These are phyloP conservation scores for Polyodon spathula DNA, from an alignment of 2,113 vertebrate genomes.

Conservation along the genomic window DNA sequence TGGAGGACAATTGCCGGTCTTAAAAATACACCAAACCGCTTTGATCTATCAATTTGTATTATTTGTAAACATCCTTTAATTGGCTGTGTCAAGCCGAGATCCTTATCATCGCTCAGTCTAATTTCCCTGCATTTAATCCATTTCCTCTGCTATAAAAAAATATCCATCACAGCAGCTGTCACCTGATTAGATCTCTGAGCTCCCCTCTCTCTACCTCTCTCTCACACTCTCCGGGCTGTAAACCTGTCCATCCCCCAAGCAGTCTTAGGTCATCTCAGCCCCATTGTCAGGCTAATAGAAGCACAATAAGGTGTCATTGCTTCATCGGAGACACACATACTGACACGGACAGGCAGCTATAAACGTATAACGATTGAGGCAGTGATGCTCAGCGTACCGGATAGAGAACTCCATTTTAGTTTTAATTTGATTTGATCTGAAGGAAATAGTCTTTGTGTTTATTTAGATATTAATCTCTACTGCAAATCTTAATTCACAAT, in stretches of 20 bases:
- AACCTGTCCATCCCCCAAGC: too few relatives aligned
- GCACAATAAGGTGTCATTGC: too few relatives aligned
- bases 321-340: too few relatives aligned
- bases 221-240: neutral
- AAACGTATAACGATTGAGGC: too few relatives aligned
- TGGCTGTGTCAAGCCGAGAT: slow-evolving; percentile 72
- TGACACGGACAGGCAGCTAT: too few relatives aligned
- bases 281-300: slow-evolving; percentile 10
- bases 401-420: too few relatives aligned
- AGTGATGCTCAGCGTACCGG: too few relatives aligned
- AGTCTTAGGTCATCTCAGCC: neutral
- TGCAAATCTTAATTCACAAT: too few relatives aligned
- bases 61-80: slow-evolving; percentile 85
- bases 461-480: too few relatives aligned
- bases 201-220: slow-evolving; percentile 32
- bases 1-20: slow-evolving; percentile 30
- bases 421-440: too few relatives aligned
- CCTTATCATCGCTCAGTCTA: slow-evolving; percentile 61
- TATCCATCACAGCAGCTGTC: slow-evolving; percentile 55
- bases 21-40: slow-evolving; percentile 32
- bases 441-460: too few relatives aligned
- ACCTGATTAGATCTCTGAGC: slow-evolving; percentile 49
- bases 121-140: slow-evolving; percentile 52
- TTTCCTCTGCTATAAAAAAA: slow-evolving; percentile 61
- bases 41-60: slow-evolving; percentile 67